Percentiles rank a stretch among this genome's conserved stretches.
Evolutionary conservation across 2,113 vertebrate genomes (phyloP).

Genomic region (Aythya baeri): DNA sequence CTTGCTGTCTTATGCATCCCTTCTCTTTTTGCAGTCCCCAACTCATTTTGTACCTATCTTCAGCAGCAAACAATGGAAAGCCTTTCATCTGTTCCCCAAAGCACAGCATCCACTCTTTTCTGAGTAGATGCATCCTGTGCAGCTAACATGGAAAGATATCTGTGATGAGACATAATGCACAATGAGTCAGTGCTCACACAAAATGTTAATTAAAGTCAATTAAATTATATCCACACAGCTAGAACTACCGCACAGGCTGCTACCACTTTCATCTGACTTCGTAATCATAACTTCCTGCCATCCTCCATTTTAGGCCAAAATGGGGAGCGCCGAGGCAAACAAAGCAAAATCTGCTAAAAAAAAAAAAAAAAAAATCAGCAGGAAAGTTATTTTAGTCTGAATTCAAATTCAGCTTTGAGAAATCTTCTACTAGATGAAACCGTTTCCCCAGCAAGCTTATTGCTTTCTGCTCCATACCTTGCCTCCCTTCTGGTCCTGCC

Average conservation of each 20-base stretch:
- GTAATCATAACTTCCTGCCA: neutral
- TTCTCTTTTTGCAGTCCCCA: neutral
- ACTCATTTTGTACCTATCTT: neutral
- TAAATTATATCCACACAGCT: neutral
- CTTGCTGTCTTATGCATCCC: neutral
- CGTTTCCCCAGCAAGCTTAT: rapidly evolving
- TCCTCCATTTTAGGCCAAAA: neutral
- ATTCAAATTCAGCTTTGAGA: neutral
- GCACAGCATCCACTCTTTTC: neutral
- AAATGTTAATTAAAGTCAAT: neutral
- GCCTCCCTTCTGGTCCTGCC: neutral
- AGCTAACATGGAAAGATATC: neutral
- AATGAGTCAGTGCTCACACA: neutral
- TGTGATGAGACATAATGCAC: neutral
- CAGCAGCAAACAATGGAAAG: neutral
- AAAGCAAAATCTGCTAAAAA: neutral
- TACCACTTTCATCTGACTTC: neutral
- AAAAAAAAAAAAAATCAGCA: neutral
- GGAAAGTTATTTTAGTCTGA: neutral
- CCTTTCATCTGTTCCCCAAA: neutral
- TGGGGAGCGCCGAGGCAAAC: neutral
- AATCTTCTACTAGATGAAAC: neutral
- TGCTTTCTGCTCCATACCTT: neutral
- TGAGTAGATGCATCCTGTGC: neutral
- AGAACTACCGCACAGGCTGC: neutral